Percentiles rank a stretch among this genome's conserved stretches.
Evolutionary conservation across 2,888 invertebrate species (phyloP).

Genomic region (Brachylomia viminalis): DNA sequence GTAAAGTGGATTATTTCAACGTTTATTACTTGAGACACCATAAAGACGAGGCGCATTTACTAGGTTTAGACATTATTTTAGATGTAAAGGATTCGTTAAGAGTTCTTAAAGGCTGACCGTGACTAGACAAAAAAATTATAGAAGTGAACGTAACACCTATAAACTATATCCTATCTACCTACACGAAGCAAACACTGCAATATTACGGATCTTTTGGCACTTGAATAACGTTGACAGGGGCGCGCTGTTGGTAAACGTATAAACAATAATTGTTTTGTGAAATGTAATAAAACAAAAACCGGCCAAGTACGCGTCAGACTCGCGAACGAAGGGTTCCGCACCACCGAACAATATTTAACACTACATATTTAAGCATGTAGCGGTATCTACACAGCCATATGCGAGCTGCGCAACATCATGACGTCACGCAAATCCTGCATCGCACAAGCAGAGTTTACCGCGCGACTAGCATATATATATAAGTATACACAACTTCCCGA

Average conservation of each 20-base stretch:
- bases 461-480: no score
- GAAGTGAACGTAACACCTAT: not conserved
- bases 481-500: no score
- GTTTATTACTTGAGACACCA: slow-evolving; percentile 30
- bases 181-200: not conserved
- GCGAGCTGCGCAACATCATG: no score
- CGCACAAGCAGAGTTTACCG: no score
- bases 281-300: not conserved
- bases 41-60: slow-evolving; percentile 16
- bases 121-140: not conserved
- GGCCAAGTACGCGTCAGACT: no score
- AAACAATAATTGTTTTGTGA: no score
- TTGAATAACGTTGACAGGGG: not conserved
- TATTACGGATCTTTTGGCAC: not conserved
- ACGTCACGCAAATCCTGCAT: no score
- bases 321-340: no score
- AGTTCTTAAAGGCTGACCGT: not conserved
- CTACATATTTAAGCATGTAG: no score
- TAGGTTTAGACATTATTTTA: not conserved
- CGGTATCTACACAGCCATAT: no score
- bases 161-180: not conserved
- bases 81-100: not conserved
- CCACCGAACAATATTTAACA: no score
- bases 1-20: slow-evolving; percentile 45
- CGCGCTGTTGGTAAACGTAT: not conserved